A percentile compares a stretch with the other conserved stretches of the same genome.
phyloP scores from a whole-genome alignment of 2,888 invertebrate genomes.

The Eretmocerus hayati region DNA sequence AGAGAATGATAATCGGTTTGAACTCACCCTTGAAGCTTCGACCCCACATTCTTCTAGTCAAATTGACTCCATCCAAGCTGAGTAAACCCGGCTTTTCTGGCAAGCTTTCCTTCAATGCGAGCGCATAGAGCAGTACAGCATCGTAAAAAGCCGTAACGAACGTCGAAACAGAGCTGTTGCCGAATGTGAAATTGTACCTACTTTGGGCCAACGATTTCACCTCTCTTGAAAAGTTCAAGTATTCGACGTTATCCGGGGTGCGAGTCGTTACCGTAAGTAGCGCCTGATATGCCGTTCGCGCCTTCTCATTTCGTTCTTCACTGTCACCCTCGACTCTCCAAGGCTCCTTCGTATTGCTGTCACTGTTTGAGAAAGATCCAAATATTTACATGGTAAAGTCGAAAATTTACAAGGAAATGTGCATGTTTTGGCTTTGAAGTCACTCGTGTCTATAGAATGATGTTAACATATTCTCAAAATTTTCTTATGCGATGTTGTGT shows the following conservation, averaged over 20 bases:
- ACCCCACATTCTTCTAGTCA: slow-evolving; percentile 81
- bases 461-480: too few species aligned
- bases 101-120: slow-evolving; percentile 85
- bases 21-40: slow-evolving; percentile 70
- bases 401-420: too few species aligned
- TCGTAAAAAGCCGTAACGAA: slow-evolving; percentile 95
- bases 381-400: background rate
- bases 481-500: too few species aligned
- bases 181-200: slow-evolving; percentile 67
- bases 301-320: slow-evolving; percentile 72
- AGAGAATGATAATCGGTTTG: too few species aligned
- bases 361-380: slow-evolving; percentile 30
- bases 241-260: slow-evolving; percentile 70
- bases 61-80: slow-evolving; percentile 71
- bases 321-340: slow-evolving; percentile 82
- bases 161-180: slow-evolving; percentile 74
- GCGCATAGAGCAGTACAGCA: slow-evolving; percentile 86
- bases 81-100: slow-evolving; percentile 38
- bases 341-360: slow-evolving; percentile 57
- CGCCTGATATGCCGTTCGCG: slow-evolving; percentile 77
- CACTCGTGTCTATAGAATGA: too few species aligned
- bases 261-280: slow-evolving; percentile 83
- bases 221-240: slow-evolving; percentile 67
- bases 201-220: slow-evolving; percentile 62
- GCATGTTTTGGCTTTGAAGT: too few species aligned